Percentiles rank a stretch among this genome's conserved stretches.
phyloP scores from a whole-genome alignment of 2,888 invertebrate species.

The Coremacera marginata region DNA sequence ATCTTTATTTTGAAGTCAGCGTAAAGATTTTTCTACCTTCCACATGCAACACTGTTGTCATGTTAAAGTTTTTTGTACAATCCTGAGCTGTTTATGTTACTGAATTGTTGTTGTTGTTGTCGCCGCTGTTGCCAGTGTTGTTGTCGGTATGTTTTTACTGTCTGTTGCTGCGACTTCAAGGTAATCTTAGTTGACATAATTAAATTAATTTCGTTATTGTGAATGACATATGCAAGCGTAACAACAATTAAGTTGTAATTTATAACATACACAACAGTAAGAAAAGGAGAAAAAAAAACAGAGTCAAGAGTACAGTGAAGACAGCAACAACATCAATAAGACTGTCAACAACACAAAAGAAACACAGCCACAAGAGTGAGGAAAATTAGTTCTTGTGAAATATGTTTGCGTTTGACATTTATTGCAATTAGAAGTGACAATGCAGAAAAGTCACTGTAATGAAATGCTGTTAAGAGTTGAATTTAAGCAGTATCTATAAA shows the following conservation, averaged over 20 bases:
- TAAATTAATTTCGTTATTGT: slow-evolving; percentile 64
- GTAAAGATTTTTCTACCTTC: neutral
- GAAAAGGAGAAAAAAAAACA: slow-evolving; percentile 23
- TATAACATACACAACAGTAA: slow-evolving; percentile 37
- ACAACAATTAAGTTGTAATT: slow-evolving; percentile 52
- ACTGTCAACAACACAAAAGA: neutral
- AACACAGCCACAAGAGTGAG: neutral
- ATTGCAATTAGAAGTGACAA: slow-evolving; percentile 9
- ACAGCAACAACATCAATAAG: slow-evolving; percentile 18
- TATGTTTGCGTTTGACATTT: slow-evolving; percentile 8
- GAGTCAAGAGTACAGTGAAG: slow-evolving; percentile 16
- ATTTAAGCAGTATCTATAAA: too few relatives aligned
- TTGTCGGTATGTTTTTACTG: neutral
- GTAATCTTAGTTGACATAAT: slow-evolving; percentile 67
- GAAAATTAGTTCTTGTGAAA: neutral
- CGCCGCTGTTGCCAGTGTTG: slow-evolving; percentile 1
- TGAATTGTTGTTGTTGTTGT: neutral
- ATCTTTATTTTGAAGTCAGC: neutral
- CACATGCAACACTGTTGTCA: neutral
- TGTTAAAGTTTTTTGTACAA: slow-evolving; percentile 32
- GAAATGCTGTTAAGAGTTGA: too few relatives aligned
- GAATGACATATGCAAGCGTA: slow-evolving; percentile 51
- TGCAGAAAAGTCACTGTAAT: neutral
- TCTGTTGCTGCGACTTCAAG: slow-evolving; percentile 54
- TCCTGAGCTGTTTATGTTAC: slow-evolving; percentile 27